These are phyloP conservation scores for Epinephelus cyanopodus DNA, from an alignment of 2,113 vertebrate species.

Conservation along the genomic window DNA sequence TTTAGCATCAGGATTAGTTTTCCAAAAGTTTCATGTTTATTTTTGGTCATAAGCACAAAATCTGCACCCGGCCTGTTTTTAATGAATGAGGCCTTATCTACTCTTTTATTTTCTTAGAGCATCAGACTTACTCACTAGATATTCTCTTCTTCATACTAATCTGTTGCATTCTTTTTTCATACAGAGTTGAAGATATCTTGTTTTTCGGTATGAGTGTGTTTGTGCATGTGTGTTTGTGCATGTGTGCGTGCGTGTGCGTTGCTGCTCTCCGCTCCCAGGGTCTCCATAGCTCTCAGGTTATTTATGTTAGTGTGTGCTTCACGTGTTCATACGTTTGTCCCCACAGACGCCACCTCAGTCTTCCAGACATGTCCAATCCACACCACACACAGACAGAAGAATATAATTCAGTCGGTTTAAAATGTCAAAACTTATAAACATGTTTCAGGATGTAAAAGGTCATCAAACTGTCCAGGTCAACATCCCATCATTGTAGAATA, in stretches of 20 bases:
- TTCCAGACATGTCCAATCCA: constrained; percentile 71
- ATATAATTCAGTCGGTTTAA: constrained; percentile 24
- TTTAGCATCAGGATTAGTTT: constrained; percentile 5
- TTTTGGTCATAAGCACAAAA: constrained; percentile 62
- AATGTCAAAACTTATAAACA: constrained; percentile 9
- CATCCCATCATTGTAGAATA: constrained; percentile 9
- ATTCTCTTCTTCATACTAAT: constrained; percentile 41
- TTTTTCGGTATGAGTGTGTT: not conserved
- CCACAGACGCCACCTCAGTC: constrained; percentile 73
- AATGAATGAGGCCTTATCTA: constrained; percentile 59
- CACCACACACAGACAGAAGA: not conserved
- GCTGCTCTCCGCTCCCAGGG: constrained; percentile 76
- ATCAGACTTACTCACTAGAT: constrained; percentile 27
- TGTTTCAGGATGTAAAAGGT: constrained; percentile 12
- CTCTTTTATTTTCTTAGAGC: constrained; percentile 58
- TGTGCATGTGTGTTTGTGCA: constrained; percentile 15
- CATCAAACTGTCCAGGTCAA: constrained; percentile 16
- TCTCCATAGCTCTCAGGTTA: constrained; percentile 85
- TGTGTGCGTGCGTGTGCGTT: constrained; percentile 22
- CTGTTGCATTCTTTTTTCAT: constrained; percentile 46
- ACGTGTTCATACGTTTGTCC: constrained; percentile 54
- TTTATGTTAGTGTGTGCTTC: constrained; percentile 69
- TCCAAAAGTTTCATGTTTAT: constrained; percentile 18
- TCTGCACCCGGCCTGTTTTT: constrained; percentile 29
- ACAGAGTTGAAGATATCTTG: constrained; percentile 33